Percentiles rank a stretch among this genome's conserved stretches.
phyloP scores from a whole-genome alignment of 1,140 invertebrate genomes.

The Acromyrmex heyeri region DNA sequence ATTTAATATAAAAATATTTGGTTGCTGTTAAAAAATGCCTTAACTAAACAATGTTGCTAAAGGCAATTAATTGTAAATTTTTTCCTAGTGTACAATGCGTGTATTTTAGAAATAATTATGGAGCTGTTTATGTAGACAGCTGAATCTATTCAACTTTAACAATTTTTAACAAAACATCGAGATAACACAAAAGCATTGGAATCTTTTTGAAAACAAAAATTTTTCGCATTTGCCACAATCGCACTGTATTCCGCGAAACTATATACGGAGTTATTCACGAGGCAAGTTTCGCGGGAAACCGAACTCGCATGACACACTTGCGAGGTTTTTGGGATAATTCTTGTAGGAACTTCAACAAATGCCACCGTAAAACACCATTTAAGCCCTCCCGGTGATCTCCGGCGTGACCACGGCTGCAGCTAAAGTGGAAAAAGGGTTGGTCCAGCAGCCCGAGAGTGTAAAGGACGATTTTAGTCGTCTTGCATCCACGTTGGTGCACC shows the following conservation, averaged over 20 bases:
- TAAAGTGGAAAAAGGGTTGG: conserved; percentile 45
- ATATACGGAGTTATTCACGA: conserved; percentile 13
- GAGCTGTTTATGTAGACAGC: background rate
- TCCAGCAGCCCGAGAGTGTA: conserved; percentile 4
- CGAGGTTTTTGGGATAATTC: conserved; percentile 66
- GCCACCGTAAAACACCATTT: conserved; percentile 61
- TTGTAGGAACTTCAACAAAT: conserved; percentile 43
- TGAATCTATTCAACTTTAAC: background rate
- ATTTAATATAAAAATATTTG: no score
- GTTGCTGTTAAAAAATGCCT: no score
- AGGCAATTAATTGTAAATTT: background rate
- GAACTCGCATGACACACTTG: conserved; percentile 63
- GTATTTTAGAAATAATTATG: background rate
- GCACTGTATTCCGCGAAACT: background rate
- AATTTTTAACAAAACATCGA: background rate
- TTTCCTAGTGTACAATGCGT: background rate
- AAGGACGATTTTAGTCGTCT: conserved; percentile 44
- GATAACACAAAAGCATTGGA: background rate
- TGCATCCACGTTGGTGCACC: conserved; percentile 43
- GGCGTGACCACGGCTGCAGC: conserved; percentile 24
- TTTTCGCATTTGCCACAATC: background rate
- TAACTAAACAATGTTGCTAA: no score
- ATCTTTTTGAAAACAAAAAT: conserved; percentile 3
- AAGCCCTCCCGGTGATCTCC: conserved; percentile 43
- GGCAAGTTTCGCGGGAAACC: conserved; percentile 23